Base-by-base conservation (phyloP, 2,113 vertebrate species). In the Gymnogyps californianus region DNA sequence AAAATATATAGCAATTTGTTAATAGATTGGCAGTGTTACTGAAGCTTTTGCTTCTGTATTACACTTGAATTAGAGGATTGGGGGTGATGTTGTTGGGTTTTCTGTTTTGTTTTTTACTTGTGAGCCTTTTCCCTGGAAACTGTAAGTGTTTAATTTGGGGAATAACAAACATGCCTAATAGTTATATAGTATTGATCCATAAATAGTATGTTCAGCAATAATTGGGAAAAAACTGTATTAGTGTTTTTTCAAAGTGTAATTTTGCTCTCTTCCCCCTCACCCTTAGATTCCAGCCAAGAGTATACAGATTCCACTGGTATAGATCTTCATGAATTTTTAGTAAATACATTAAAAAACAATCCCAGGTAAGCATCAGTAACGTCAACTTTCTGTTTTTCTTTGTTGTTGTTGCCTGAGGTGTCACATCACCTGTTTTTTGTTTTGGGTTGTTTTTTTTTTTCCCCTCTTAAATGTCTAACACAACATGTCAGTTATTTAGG, bases 271-370 rank as follows among this genome's bases (percentile, higher is more conserved):
- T 96, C 47, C 83, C 7, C 94, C 40, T 95, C 64, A 47, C n/a
- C 86, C 95, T 97, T 98, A 99, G 99, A 99, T 99, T 99, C 99
- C 98, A 99, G 99, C 97, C 99, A 99, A 98, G 99, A 99, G 97
- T 99, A 99, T 97, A 99, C 99, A 77, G 99, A 99, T 98, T 99
- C 99, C 93, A 99, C 99, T 97, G 99, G 99, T 97, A 99, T 99
- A 97, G 99, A 99, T 98, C 99, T 99, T 96, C 99, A 99, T 80
- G 99, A 99, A 97, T 99, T 99, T 98, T 98, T 99, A 98, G 99
- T 99, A 98, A 99, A 99, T 98, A 99, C 99, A 46, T 97, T 99
- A 97, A 99, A 99, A 98, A 99, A 99, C 97, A 99, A 99, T 98
- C 99, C 99, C 98, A 99, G 99, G 99, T 99, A 98, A 98, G 97